Evolutionary conservation across 2,888 invertebrate species (phyloP), one percentile per base, ranked within the genome.

Genomic region (Axea sp.): DNA sequence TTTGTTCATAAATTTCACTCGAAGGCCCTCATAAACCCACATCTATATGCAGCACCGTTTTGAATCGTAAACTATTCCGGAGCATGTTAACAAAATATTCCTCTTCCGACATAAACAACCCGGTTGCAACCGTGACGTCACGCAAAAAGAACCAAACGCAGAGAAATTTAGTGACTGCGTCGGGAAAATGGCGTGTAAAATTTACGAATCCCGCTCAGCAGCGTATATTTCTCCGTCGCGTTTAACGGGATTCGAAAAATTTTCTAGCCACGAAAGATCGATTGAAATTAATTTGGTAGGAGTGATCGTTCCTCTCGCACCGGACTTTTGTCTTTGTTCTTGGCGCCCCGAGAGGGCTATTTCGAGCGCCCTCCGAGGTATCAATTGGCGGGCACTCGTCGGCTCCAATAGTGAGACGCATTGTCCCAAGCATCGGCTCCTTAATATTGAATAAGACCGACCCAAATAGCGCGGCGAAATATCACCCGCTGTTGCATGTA

Each of bases 371-470:
- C 82, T 81, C 78, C 74, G 79, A 77, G 81, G 83, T 83, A 85
- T 85, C 84, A 84, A 85, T 85, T 84, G 85, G 82, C 80, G 83
- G 77, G 77, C 76, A 47, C 69, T 76, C 77, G 68, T 64, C 65
- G 64, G 77, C 64, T 76, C 77, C 78, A 80, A 82, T 83, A 83
- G 83, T 80, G 82, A 83, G 83, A 82, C 80, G 80, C 81, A 83
- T 83, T 83, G 83, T 83, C 62, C 55, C 41, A 33, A 12, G 31
- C 47, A 37, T 31, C 55, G 28, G 67, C 76, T 67, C 80, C 81
- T 83, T 83, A 82, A 83, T 83, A 83, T 83, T 83, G 82, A 83
- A 83, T 82, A 83, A 83, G 82, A 74, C 72, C 80, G 79, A 75
- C 75, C 79, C 73, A 47, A 75, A 78, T 64, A 75, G 75, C 47